phyloP scores from a whole-genome alignment of 2,888 invertebrate genomes.

The Hydrotaea diabolus region DNA sequence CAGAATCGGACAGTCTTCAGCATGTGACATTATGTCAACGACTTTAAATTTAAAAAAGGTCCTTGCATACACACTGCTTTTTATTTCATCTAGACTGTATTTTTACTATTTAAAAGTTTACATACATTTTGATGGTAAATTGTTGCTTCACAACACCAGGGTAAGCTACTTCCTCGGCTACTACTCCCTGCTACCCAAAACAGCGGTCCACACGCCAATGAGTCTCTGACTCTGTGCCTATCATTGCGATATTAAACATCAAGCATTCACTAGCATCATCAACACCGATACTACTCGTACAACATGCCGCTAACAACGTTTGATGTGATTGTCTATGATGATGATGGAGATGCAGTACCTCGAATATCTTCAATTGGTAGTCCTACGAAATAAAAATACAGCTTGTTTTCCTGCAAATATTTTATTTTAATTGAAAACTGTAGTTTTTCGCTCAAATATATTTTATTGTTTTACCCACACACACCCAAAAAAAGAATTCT shows the following conservation, averaged over 20 bases:
- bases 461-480: background rate
- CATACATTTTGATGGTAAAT: too few relatives aligned
- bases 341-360: background rate
- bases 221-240: background rate
- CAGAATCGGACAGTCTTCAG: too few relatives aligned
- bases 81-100: too few relatives aligned
- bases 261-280: slow-evolving; percentile 40
- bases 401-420: slow-evolving; percentile 51
- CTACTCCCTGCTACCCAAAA: too few relatives aligned
- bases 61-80: too few relatives aligned
- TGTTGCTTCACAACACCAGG: too few relatives aligned
- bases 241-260: slow-evolving; percentile 42
- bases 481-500: background rate
- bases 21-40: too few relatives aligned
- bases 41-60: too few relatives aligned
- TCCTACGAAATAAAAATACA: slow-evolving; percentile 11
- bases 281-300: slow-evolving; percentile 14
- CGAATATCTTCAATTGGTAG: too few relatives aligned
- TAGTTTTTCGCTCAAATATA: background rate
- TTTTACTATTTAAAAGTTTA: too few relatives aligned
- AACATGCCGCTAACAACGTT: background rate
- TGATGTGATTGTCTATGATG: background rate
- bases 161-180: too few relatives aligned
- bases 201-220: too few relatives aligned
- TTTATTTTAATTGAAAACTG: slow-evolving; percentile 60